These are phyloP conservation scores for Tympanuchus pallidicinctus DNA, from an alignment of 2,113 vertebrate species.

Conservation along the genomic window DNA sequence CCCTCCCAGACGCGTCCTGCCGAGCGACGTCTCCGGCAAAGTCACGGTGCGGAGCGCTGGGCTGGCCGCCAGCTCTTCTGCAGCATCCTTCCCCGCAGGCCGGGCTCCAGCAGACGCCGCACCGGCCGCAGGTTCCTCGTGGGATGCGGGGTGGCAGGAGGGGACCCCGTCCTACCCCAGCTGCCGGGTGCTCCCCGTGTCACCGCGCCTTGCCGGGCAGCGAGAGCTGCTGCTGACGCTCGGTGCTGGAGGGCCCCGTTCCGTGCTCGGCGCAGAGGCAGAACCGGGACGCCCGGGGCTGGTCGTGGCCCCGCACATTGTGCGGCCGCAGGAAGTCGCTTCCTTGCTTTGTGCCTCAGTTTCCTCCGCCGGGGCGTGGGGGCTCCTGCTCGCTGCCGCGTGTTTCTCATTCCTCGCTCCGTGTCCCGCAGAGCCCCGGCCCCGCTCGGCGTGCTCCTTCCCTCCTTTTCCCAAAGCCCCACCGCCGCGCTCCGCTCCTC, in stretches of 20 bases:
- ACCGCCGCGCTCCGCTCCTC: neutral
- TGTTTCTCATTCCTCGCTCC: neutral
- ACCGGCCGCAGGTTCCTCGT: neutral
- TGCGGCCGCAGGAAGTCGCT: neutral
- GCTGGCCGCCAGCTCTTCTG: neutral
- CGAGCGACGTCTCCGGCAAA: neutral
- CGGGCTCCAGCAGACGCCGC: neutral
- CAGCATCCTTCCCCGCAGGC: neutral
- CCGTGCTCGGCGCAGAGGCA: neutral
- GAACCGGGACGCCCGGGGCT: neutral
- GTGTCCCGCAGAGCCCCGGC: neutral
- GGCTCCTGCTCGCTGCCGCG: neutral
- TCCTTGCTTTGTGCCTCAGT: neutral
- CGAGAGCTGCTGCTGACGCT: neutral
- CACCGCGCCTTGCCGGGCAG: neutral
- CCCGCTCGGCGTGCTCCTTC: accelerated
- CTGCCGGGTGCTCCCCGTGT: neutral
- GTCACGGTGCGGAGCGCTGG: neutral
- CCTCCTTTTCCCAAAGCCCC: neutral
- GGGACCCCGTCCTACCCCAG: neutral
- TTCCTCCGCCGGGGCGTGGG: neutral
- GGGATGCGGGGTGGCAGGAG: neutral
- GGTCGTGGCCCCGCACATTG: neutral
- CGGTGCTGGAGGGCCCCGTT: neutral
- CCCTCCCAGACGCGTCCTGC: neutral